Evolutionary conservation across 2,113 vertebrate genomes (phyloP).

Genomic region (Manacus vitellinus): DNA sequence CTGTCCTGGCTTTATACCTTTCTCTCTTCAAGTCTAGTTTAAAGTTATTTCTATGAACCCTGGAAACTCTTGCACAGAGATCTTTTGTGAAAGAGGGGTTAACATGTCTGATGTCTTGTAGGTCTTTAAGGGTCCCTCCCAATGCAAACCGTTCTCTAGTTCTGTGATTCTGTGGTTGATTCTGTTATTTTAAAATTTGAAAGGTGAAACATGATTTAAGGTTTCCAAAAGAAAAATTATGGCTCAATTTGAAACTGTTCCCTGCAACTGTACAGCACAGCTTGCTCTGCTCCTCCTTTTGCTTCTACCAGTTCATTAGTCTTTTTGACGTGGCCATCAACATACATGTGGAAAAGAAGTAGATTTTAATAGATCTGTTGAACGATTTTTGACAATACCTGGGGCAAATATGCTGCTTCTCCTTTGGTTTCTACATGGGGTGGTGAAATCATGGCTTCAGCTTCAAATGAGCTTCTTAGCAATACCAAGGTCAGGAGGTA

Average conservation of each 20-base stretch:
- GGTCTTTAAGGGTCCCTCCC: background rate
- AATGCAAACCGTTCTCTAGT: background rate
- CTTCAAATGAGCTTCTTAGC: background rate
- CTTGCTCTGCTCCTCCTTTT: background rate
- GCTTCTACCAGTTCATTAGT: background rate
- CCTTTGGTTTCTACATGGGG: background rate
- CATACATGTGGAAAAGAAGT: rapidly evolving
- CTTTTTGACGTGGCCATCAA: background rate
- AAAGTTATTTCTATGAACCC: background rate
- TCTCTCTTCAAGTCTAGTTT: background rate
- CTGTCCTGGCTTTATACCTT: background rate
- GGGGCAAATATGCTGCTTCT: background rate
- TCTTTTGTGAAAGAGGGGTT: background rate
- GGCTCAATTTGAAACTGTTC: background rate
- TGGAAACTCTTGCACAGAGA: background rate
- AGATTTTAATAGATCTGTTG: background rate
- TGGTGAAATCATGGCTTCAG: background rate
- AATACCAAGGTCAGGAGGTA: background rate
- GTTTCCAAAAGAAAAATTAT: background rate
- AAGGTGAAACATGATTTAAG: background rate
- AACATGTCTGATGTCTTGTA: background rate
- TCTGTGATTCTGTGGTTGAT: background rate
- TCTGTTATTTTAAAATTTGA: background rate
- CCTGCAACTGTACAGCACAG: background rate
- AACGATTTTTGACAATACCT: background rate